phyloP scores from a whole-genome alignment of 2,113 vertebrate species.

The Capreolus pygargus region DNA sequence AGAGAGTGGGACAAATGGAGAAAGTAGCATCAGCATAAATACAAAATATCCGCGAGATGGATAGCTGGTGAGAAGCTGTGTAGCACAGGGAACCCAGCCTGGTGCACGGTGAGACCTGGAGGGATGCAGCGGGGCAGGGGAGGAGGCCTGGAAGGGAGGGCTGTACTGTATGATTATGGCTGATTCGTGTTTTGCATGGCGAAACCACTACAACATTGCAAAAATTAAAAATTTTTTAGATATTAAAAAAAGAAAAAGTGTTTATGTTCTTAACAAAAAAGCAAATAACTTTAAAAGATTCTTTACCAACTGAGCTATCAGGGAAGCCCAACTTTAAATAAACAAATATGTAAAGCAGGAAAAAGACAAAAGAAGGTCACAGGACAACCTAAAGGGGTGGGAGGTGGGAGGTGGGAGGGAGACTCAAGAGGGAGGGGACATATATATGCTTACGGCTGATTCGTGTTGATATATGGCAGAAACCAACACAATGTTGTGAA shows the following conservation, averaged over 20 bases:
- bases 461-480: background rate
- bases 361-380: background rate
- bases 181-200: background rate
- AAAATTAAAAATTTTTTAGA: background rate
- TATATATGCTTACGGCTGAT: fast-evolving
- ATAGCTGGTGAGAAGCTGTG: background rate
- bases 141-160: background rate
- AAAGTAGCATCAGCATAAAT: background rate
- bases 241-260: background rate
- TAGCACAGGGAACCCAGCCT: background rate
- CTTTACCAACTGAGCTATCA: background rate
- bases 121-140: background rate
- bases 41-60: background rate
- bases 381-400: background rate
- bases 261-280: background rate
- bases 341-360: background rate
- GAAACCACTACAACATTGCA: background rate
- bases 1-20: background rate
- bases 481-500: background rate
- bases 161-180: background rate
- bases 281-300: background rate
- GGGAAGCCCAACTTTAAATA: background rate
- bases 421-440: background rate
- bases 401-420: too few species aligned
- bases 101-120: fast-evolving